These are phyloP conservation scores for Ceratosolen fusciceps DNA, from an alignment of 1,140 invertebrate species.

Conservation along the genomic window DNA sequence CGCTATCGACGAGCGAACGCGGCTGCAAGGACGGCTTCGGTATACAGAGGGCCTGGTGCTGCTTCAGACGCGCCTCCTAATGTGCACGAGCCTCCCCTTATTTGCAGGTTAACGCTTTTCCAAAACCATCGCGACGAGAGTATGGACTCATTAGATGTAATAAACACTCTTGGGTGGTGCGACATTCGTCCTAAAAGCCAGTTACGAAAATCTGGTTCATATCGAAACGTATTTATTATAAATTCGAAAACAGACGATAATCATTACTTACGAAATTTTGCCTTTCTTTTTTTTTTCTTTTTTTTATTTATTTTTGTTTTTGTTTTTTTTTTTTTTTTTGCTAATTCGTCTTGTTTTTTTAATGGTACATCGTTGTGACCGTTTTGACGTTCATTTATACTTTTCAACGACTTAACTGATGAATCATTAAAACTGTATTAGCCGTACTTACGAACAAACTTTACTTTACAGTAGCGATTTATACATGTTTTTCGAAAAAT, in stretches of 20 bases:
- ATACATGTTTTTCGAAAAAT: background rate
- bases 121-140: background rate
- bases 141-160: background rate
- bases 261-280: background rate
- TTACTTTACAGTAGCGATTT: background rate
- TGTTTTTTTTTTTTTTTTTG: too few relatives aligned
- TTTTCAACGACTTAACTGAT: background rate
- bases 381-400: background rate
- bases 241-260: background rate
- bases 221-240: background rate
- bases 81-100: conserved; percentile 38
- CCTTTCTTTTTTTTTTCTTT: too few relatives aligned
- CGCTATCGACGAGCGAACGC: background rate
- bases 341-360: conserved; percentile 1
- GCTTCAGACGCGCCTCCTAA: conserved; percentile 69
- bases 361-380: background rate
- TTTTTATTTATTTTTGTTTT: too few relatives aligned
- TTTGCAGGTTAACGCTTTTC: background rate
- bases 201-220: background rate
- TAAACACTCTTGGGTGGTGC: background rate
- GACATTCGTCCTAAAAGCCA: background rate
- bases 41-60: conserved; percentile 72
- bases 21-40: conserved; percentile 63
- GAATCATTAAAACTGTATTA: too few relatives aligned
- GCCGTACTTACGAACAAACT: background rate